Evolutionary conservation across 2,888 invertebrate species (phyloP).

Genomic region (Schizotus pectinicornis): DNA sequence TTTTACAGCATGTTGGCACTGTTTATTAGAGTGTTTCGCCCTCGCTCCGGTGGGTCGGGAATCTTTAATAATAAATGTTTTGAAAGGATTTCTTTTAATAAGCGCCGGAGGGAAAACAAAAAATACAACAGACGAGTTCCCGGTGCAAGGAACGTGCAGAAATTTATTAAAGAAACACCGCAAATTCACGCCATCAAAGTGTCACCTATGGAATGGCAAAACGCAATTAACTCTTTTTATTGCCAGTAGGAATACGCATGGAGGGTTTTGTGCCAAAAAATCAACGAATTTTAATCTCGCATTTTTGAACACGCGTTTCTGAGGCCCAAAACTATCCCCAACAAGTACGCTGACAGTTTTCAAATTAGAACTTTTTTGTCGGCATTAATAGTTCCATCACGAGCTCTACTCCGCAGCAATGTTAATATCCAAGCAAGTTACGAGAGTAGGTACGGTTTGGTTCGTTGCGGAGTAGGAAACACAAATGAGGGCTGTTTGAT

Average conservation of each 20-base stretch:
- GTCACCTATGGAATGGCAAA: not conserved
- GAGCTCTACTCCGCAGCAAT: too few species aligned
- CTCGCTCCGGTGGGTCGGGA: conserved; percentile 15
- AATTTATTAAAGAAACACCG: conserved; percentile 7
- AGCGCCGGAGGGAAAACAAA: not conserved
- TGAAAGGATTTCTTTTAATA: conserved; percentile 22
- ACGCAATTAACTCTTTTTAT: too few species aligned
- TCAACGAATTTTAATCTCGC: too few species aligned
- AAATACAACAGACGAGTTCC: too few species aligned
- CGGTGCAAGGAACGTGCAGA: not conserved
- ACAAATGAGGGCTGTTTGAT: conserved; percentile 32
- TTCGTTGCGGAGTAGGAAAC: conserved; percentile 22
- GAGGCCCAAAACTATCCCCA: too few species aligned
- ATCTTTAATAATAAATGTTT: conserved; percentile 26
- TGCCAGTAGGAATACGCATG: too few species aligned
- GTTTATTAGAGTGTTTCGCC: conserved; percentile 21
- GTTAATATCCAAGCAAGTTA: not conserved
- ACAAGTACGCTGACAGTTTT: too few species aligned
- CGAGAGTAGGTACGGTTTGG: conserved; percentile 10
- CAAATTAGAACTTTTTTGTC: too few species aligned
- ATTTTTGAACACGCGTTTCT: too few species aligned
- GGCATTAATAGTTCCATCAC: too few species aligned
- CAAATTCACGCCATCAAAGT: conserved; percentile 5
- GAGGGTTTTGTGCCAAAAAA: too few species aligned
- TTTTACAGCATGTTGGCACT: conserved; percentile 21